Evolutionary conservation across 2,888 invertebrate genomes (phyloP), one percentile per base, ranked within the genome.

Genomic region (Chloroclysta siterata): DNA sequence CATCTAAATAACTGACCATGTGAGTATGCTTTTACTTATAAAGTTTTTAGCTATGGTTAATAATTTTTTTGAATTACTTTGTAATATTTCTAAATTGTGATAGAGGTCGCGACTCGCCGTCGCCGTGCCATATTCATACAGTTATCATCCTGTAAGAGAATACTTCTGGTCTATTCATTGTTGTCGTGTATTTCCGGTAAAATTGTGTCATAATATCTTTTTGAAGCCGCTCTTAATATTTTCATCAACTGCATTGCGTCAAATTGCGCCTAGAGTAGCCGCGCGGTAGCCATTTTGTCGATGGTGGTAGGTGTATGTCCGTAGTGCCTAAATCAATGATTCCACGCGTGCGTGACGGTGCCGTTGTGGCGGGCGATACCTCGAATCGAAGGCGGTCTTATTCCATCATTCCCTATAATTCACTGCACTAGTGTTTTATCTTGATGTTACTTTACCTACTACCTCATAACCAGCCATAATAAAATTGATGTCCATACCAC

Each of bases 1-100:
- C 71, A 73, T 77, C 70, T 63, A 68, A 62, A 70, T 71, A 65
- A 65, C 51, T 50, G 62, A 84, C 57, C 68, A 92, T 92, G 91
- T 92, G 77, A 91, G 91, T 91, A 81, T 61, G 22, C 33, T 41
- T n/a, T 54, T 59, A 29, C 7, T 10, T 33, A 8, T 33, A 10
- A 2, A 41, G 13, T 22, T 36, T 14, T n/a, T 8, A 2, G 17
- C 11, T 17, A 46, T 39, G 11, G 2, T 33, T 39, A 11, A 39
- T 46, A 7, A 46, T 17, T 46, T 46, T 46, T 8, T 0, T 8
- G 15, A 17, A 11, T 46, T 17, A 46, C 36, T 10, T 39, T 1
- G 8, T 11, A 3, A 0, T 11, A 11, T 39, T 11, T 11, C 36
- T 11, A 11, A 11, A 39, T 8, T 39, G 36, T 11, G 33, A 33